Base-by-base conservation (phyloP, 2,888 invertebrate species). In the Andrena fulva region DNA sequence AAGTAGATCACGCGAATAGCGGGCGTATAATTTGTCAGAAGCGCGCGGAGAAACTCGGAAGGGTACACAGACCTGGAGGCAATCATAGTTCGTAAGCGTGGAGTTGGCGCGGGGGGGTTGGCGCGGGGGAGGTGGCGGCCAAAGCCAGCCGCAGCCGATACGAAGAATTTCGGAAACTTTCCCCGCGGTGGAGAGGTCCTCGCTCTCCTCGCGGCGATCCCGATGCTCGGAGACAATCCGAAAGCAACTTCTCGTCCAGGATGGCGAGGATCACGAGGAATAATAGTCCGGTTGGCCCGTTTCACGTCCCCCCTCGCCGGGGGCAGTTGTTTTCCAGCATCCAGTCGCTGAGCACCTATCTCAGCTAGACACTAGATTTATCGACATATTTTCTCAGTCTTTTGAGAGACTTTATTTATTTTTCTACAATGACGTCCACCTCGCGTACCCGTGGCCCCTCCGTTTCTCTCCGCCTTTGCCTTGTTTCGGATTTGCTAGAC, bases 311-410 rank as follows among this genome's bases (percentile, higher is more conserved):
- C 5, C 70, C 16, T 63, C 52, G 4, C 31, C 35, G 63, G 48
- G 71, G 85, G 80, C 87, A 88, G 84, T 79, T 86, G 78, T 89
- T 90, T 87, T 78, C 78, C 88, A 35, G 69, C 68, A 24, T 59
- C n/a, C 68, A 59, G 48, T 62, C 63, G 70, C 72, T 42, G 56
- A 78, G 60, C 72, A 89, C 83, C 88, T 90, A 89, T 88, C 82
- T 89, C 89, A 78, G 79, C 77, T 85, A 87, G 85, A 87, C 87
- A 74, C 82, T 89, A 89, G 90, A 91, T 90, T 91, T 90, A 92
- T 92, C 90, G 89, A 89, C 85, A 88, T 91, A 91, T 90, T 92
- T 90, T 90, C 89, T 80, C 77, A 72, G 81, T 81, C 76, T 87
- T 87, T 86, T 77, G 71, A 85, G 77, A 77, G 85, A 81, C 77